phyloP scores from a whole-genome alignment of 92 coral and sea anemone genomes.

The Phenganax stokvisi region DNA sequence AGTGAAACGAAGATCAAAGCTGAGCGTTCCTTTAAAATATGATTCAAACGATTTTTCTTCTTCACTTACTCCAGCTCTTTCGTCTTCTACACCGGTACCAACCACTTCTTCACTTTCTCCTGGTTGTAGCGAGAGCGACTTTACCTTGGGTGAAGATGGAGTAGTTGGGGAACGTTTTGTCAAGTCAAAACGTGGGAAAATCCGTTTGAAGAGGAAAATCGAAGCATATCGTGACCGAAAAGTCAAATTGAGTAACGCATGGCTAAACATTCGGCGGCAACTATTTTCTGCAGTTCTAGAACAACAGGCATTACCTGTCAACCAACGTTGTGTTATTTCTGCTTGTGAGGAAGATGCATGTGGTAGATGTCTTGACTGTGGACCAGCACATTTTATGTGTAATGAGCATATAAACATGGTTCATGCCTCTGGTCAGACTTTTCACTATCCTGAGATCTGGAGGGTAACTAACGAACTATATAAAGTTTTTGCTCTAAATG shows the following conservation, averaged over 20 bases:
- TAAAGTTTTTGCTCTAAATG: too few species aligned
- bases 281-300: background rate
- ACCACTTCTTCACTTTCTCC: background rate
- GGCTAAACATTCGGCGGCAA: background rate
- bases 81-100: background rate
- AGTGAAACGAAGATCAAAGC: conserved; percentile 11
- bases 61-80: too few species aligned
- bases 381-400: conserved; percentile 10
- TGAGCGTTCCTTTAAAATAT: background rate
- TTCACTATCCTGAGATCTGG: conserved; percentile 8
- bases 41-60: background rate
- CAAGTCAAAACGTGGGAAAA: background rate
- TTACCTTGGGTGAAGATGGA: background rate
- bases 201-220: conserved; percentile 1
- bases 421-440: background rate
- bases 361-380: conserved; percentile 9
- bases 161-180: background rate
- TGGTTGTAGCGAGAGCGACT: too few species aligned
- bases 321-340: background rate
- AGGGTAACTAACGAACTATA: background rate
- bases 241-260: background rate
- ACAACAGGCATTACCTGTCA: background rate
- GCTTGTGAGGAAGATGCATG: background rate
- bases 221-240: background rate
- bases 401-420: background rate